Conservation (phyloP, 53 echinoderm and acorn worm genomes). For the Holothuria scabra region DNA sequence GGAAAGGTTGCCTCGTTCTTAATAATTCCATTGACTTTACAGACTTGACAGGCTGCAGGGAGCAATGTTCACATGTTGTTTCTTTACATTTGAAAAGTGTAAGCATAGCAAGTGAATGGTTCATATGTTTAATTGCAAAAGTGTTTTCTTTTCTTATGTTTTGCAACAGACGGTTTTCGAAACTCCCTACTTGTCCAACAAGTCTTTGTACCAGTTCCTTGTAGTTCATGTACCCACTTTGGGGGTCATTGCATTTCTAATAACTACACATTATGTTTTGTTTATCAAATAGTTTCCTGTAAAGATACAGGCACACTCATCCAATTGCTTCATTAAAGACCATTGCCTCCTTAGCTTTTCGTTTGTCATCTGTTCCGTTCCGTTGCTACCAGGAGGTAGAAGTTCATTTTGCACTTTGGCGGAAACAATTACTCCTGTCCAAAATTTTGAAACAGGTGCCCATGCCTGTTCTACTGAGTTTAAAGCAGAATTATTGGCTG, state of each 20-base stretch:
- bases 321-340: slow-evolving; percentile 9
- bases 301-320: slow-evolving; percentile 8
- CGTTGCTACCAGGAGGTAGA: not conserved
- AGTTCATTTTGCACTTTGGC: not conserved
- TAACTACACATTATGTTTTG: not conserved
- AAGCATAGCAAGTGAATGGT: not conserved
- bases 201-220: too few species aligned
- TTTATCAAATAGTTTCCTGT: not conserved
- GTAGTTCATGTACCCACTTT: too few species aligned
- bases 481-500: not conserved
- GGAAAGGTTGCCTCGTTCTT: not conserved
- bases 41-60: not conserved
- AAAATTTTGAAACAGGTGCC: not conserved
- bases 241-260: not conserved
- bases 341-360: slow-evolving; percentile 9
- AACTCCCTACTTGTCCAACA: too few species aligned
- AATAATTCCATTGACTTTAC: not conserved
- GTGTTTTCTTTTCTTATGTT: not conserved
- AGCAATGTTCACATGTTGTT: not conserved
- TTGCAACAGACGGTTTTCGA: too few species aligned
- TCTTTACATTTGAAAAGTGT: slow-evolving; percentile 26
- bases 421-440: not conserved
- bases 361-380: not conserved
- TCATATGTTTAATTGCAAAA: not conserved
- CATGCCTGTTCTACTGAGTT: not conserved